Evolutionary conservation across 1,140 invertebrate genomes (phyloP).

Genomic region (Arion vulgaris): DNA sequence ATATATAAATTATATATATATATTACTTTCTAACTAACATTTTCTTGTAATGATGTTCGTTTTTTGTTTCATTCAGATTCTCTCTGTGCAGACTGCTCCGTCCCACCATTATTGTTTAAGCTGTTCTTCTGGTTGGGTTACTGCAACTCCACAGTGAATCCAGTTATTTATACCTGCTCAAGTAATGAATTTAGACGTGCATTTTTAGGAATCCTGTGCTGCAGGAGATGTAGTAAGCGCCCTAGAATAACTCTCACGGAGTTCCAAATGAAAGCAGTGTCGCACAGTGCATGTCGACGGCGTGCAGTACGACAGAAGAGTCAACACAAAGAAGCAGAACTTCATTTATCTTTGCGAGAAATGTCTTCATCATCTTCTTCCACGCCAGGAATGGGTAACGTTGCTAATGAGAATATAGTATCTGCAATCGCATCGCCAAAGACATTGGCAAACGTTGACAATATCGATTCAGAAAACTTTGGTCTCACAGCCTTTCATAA

Average conservation of each 20-base stretch:
- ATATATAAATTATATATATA: too few relatives aligned
- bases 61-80: slow-evolving; percentile 69
- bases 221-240: slow-evolving; percentile 43
- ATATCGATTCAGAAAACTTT: neutral
- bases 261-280: neutral
- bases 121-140: slow-evolving; percentile 83
- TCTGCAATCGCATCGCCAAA: neutral
- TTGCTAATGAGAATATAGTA: neutral
- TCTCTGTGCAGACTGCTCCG: slow-evolving; percentile 53
- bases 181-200: slow-evolving; percentile 92
- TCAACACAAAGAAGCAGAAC: neutral
- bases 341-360: neutral
- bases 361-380: neutral
- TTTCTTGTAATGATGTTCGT: neutral
- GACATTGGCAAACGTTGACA: neutral
- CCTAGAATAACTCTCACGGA: slow-evolving; percentile 43
- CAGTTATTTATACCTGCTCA: slow-evolving; percentile 97
- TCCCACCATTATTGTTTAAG: slow-evolving; percentile 64
- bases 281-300: neutral
- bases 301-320: neutral
- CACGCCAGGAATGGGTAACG: neutral
- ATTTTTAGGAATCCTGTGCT: slow-evolving; percentile 60
- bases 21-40: too few relatives aligned
- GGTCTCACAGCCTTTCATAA: neutral
- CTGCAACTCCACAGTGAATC: slow-evolving; percentile 86